Percentiles rank a stretch among this genome's conserved stretches.
Conservation (phyloP, 2,113 vertebrate species). For the Bostrychus sinensis region DNA sequence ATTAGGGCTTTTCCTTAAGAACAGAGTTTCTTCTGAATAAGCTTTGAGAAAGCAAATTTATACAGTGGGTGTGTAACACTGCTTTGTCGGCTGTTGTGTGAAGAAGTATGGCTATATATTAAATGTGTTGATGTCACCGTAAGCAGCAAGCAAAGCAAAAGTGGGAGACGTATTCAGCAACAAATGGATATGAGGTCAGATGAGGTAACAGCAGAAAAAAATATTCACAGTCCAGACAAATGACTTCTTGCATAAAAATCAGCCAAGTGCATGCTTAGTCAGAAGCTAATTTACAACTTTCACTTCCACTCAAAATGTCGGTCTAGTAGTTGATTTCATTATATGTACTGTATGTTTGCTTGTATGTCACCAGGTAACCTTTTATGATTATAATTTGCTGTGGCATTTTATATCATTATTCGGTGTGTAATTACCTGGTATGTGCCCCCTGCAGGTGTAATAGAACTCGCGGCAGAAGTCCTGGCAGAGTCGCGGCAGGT, state of each 20-base stretch:
- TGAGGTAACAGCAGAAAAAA: conserved; percentile 72
- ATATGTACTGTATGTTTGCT: conserved; percentile 39
- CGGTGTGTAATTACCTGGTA: conserved; percentile 89
- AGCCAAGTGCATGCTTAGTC: conserved; percentile 41
- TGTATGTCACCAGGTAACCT: conserved; percentile 33
- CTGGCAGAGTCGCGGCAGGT: conserved; percentile 91
- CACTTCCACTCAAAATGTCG: not conserved
- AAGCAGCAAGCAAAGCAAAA: conserved; percentile 17
- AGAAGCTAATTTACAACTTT: conserved; percentile 4
- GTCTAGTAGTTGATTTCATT: not conserved
- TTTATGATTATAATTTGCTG: conserved; percentile 27
- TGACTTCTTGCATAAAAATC: conserved; percentile 60
- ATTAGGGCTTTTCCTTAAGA: no score
- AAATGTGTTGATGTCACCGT: conserved; percentile 22
- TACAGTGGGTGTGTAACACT: no score
- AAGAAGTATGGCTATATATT: not conserved
- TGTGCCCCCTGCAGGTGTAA: conserved; percentile 94
- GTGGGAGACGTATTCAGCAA: conserved; percentile 55
- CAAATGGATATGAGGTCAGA: conserved; percentile 67
- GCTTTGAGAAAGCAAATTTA: not conserved
- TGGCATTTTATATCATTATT: conserved; percentile 30
- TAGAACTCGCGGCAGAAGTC: conserved; percentile 99
- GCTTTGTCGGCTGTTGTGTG: conserved; percentile 12
- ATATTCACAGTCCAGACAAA: conserved; percentile 66
- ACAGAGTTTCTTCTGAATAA: no score